Conservation (phyloP, 2,888 invertebrate species). For the Meteorus cinctellus region DNA sequence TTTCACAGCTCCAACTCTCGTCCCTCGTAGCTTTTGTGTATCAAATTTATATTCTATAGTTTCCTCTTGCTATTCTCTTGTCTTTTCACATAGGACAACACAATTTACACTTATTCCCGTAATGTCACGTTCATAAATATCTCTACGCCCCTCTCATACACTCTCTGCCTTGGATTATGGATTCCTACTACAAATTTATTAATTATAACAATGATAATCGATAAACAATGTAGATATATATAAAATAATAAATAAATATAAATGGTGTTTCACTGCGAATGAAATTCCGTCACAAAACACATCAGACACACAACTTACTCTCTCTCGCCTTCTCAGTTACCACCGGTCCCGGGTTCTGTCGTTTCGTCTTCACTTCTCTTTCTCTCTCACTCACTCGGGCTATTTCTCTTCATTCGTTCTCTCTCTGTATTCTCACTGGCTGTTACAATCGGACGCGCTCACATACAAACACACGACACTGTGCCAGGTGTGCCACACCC, state of each 20-base stretch:
- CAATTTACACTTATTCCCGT: background rate
- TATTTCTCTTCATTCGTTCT: too few species aligned
- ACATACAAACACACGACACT: background rate
- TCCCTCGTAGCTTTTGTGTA: background rate
- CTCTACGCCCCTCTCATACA: too few species aligned
- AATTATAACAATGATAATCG: too few species aligned
- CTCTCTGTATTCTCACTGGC: conserved; percentile 5
- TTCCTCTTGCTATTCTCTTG: background rate
- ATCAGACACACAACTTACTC: background rate
- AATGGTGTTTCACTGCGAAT: background rate
- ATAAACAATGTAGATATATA: too few species aligned
- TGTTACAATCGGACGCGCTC: conserved; percentile 6
- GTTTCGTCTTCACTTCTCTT: background rate
- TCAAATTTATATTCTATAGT: background rate
- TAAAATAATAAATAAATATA: background rate
- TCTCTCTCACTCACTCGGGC: background rate
- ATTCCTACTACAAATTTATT: too few species aligned
- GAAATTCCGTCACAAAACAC: conserved; percentile 15
- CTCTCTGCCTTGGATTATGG: too few species aligned
- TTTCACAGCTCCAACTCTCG: conserved; percentile 7
- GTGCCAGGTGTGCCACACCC: background rate
- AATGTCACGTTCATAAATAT: too few species aligned
- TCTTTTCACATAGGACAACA: conserved; percentile 5
- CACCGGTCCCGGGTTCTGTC: background rate
- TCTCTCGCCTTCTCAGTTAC: background rate